Evolutionary conservation across 1,140 invertebrate species (phyloP).

Genomic region (Nasonia vitripennis): DNA sequence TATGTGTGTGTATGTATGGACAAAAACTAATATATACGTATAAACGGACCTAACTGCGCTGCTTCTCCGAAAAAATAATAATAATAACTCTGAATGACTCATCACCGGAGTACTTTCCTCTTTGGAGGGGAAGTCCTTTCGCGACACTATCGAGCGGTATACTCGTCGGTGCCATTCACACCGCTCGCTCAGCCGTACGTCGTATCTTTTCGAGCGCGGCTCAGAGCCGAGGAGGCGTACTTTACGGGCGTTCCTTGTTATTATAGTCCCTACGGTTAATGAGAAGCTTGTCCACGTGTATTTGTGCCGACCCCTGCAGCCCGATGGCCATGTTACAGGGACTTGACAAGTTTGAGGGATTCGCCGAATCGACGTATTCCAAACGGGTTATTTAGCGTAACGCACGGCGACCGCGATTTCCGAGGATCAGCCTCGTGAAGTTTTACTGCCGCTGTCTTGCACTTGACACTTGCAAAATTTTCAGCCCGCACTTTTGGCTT

Average conservation of each 20-base stretch:
- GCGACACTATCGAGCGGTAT: background rate
- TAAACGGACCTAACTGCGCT: too few relatives aligned
- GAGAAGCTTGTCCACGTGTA: background rate
- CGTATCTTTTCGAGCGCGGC: background rate
- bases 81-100: constrained; percentile 24
- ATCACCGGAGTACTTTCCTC: constrained; percentile 42
- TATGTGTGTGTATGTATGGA: too few relatives aligned
- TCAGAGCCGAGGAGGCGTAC: background rate
- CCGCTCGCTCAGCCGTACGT: background rate
- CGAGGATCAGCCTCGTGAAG: too few relatives aligned
- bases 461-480: background rate
- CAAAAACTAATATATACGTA: too few relatives aligned
- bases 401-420: too few relatives aligned
- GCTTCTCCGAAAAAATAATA: too few relatives aligned
- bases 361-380: too few relatives aligned
- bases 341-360: background rate
- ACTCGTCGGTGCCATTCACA: constrained; percentile 8
- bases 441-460: background rate
- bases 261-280: background rate
- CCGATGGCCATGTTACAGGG: background rate
- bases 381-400: too few relatives aligned
- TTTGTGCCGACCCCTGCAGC: background rate
- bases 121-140: constrained; percentile 17
- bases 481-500: background rate
- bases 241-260: background rate